Conservation (phyloP, 1,140 invertebrate species). For the Mya arenaria region DNA sequence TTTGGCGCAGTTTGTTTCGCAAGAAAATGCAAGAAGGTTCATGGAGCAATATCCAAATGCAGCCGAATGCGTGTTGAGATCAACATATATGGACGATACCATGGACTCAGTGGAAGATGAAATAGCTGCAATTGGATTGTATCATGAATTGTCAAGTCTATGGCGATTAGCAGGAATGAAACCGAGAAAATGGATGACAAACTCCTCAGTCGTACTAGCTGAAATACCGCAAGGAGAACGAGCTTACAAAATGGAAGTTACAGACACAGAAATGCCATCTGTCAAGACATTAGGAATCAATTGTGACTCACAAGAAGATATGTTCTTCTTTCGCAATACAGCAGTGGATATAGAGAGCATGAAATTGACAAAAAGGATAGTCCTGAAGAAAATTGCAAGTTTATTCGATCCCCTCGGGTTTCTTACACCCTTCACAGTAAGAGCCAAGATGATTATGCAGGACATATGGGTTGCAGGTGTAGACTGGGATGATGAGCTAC, state of each 20-base stretch:
- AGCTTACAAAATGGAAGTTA: slow-evolving; percentile 15
- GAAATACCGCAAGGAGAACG: slow-evolving; percentile 24
- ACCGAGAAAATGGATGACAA: slow-evolving; percentile 5
- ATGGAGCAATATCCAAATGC: background rate
- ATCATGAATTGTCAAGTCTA: background rate
- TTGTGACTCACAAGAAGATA: too few species aligned
- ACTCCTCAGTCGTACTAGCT: background rate
- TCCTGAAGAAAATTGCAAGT: slow-evolving; percentile 44
- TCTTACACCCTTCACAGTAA: slow-evolving; percentile 25
- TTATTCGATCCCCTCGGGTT: slow-evolving; percentile 50
- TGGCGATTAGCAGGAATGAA: background rate
- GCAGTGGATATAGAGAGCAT: too few species aligned
- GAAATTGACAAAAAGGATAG: slow-evolving; percentile 32
- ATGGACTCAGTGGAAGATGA: background rate
- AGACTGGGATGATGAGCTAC: slow-evolving; percentile 31
- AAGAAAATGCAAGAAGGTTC: slow-evolving; percentile 7
- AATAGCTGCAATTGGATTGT: background rate
- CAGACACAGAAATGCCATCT: slow-evolving; percentile 30
- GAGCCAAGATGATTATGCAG: slow-evolving; percentile 35
- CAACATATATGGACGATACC: slow-evolving; percentile 10
- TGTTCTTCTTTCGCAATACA: too few species aligned
- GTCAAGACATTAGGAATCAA: slow-evolving; percentile 52
- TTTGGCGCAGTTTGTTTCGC: slow-evolving; percentile 28
- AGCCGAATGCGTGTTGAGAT: background rate
- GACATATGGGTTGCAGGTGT: slow-evolving; percentile 46